Conservation (phyloP, 30 jellyfish, hydroid and myxozoan species). For the Aurelia sp. region DNA sequence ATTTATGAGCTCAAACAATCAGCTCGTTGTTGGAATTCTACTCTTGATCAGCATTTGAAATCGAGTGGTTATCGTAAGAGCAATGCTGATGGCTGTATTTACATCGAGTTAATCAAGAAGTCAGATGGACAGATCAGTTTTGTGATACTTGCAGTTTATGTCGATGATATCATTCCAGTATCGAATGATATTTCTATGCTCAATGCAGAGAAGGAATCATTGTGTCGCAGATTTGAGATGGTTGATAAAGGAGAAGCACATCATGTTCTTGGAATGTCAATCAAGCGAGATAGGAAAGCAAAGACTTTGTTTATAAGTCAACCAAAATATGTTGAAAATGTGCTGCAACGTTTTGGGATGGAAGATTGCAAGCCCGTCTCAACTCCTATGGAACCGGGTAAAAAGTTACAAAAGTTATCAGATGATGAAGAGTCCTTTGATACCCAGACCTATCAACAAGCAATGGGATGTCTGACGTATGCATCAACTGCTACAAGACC, state of each 20-base stretch:
- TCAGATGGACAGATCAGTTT: neutral
- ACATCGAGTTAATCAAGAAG: constrained; percentile 47
- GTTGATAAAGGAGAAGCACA: constrained; percentile 39
- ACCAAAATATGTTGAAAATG: constrained; percentile 34
- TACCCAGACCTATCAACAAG: constrained; percentile 38
- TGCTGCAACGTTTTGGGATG: constrained; percentile 74
- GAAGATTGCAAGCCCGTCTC: constrained; percentile 63
- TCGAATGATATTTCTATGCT: constrained; percentile 39
- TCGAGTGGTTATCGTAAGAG: constrained; percentile 61
- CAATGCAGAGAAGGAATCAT: neutral
- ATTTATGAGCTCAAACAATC: constrained; percentile 76
- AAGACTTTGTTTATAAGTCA: constrained; percentile 39
- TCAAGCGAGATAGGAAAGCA: constrained; percentile 24
- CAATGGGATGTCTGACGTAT: constrained; percentile 53
- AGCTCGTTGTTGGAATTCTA: constrained; percentile 74
- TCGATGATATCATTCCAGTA: constrained; percentile 49
- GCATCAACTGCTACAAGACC: constrained; percentile 67
- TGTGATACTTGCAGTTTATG: constrained; percentile 58
- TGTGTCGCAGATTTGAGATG: constrained; percentile 10
- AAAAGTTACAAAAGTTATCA: neutral
- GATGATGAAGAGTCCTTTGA: constrained; percentile 62
- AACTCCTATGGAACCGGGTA: constrained; percentile 27
- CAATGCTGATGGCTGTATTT: constrained; percentile 68
- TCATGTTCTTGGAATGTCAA: constrained; percentile 41
- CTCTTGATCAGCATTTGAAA: constrained; percentile 60